Evolutionary conservation across 2,113 vertebrate genomes (phyloP).

Genomic region (Pycnonotus jocosus): DNA sequence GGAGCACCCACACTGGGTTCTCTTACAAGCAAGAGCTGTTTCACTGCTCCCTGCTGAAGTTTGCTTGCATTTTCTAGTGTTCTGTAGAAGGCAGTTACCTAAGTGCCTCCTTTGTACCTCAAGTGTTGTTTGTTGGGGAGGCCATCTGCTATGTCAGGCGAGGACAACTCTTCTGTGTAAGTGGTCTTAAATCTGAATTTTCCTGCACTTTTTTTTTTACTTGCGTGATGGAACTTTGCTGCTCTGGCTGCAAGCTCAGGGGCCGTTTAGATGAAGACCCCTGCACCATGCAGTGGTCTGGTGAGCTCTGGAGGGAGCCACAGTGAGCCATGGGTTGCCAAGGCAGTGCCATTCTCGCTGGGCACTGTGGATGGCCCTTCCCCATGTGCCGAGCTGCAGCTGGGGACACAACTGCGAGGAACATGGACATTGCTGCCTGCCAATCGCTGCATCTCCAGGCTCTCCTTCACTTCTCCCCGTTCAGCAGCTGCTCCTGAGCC

Average conservation of each 20-base stretch:
- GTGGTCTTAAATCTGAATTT: background rate
- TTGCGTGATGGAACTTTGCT: background rate
- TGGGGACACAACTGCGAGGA: too few species aligned
- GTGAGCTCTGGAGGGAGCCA: background rate
- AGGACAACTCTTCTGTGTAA: background rate
- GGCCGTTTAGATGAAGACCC: fast-evolving
- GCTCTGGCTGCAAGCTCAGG: background rate
- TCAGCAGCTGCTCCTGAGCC: background rate
- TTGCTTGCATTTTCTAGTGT: background rate
- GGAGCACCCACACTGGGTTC: background rate
- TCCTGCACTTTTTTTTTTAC: background rate
- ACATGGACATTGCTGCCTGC: fast-evolving
- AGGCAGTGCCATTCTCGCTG: fast-evolving
- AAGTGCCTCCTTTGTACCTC: background rate
- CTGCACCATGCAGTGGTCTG: fast-evolving
- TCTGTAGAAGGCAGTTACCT: background rate
- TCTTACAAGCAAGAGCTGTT: background rate
- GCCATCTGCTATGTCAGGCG: background rate
- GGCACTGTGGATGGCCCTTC: background rate
- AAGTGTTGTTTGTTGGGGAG: background rate
- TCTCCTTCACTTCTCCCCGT: background rate
- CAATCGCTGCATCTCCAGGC: background rate
- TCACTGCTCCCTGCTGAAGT: background rate
- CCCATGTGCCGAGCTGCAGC: background rate
- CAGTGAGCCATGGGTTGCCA: fast-evolving